These are phyloP conservation scores for Setophaga kirtlandii DNA, from an alignment of 2,113 vertebrate species.

Conservation along the genomic window DNA sequence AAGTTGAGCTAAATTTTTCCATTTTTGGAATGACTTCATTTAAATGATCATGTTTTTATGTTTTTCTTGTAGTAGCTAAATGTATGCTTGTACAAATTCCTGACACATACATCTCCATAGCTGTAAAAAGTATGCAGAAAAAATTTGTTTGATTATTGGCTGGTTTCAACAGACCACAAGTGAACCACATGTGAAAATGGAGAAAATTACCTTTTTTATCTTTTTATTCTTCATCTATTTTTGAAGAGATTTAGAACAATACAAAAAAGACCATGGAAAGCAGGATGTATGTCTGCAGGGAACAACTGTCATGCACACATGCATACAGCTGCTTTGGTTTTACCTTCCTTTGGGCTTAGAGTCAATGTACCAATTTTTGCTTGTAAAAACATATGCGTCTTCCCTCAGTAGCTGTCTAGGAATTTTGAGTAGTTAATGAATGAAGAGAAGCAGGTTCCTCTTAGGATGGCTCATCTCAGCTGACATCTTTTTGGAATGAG, in stretches of 20 bases:
- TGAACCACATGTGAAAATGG: not conserved
- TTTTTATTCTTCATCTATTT: not conserved
- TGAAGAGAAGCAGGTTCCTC: not conserved
- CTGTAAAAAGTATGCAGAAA: not conserved
- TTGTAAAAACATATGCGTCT: not conserved
- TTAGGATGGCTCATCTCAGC: not conserved
- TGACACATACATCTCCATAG: not conserved
- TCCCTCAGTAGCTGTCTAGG: not conserved
- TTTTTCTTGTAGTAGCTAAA: not conserved
- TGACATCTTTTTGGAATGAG: not conserved
- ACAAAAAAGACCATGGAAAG: not conserved
- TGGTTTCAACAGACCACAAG: not conserved
- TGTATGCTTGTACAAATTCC: not conserved
- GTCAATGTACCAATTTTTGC: not conserved
- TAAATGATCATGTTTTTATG: not conserved
- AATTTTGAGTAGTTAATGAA: not conserved
- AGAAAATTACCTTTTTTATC: not conserved
- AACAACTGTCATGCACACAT: not conserved
- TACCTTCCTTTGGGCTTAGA: not conserved
- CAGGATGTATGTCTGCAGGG: not conserved
- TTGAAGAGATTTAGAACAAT: not conserved
- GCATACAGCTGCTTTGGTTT: not conserved
- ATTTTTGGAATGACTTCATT: not conserved
- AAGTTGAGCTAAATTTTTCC: not conserved
- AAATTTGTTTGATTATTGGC: not conserved